These are phyloP conservation scores for Aurelia coerulea DNA, from an alignment of 30 jellyfish, hydroid and myxozoan species.

Conservation along the genomic window DNA sequence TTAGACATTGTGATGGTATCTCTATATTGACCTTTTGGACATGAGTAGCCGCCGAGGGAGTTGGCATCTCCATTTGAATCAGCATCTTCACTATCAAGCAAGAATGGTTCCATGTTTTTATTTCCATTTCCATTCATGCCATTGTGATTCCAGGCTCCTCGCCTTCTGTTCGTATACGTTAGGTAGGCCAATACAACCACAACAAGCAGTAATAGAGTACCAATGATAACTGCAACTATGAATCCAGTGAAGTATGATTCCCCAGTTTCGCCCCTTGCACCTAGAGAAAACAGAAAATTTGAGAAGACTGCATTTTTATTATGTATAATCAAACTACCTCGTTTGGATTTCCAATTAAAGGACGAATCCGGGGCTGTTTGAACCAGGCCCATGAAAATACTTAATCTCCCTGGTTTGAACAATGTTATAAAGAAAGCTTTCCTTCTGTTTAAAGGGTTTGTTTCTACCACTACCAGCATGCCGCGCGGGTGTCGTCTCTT, in stretches of 20 bases:
- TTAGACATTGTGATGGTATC: constrained; percentile 28
- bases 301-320: too few species aligned
- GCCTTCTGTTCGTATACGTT: not conserved
- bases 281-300: not conserved
- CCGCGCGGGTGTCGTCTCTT: too few species aligned
- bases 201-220: constrained; percentile 12
- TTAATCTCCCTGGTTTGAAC: too few species aligned
- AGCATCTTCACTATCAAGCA: constrained; percentile 45
- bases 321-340: too few species aligned
- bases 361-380: too few species aligned
- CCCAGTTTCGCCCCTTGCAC: not conserved
- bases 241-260: constrained; percentile 19
- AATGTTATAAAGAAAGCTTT: too few species aligned
- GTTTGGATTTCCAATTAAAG: too few species aligned
- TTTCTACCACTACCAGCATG: too few species aligned
- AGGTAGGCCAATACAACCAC: constrained; percentile 18
- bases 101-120: constrained; percentile 59
- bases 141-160: constrained; percentile 32
- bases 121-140: constrained; percentile 34
- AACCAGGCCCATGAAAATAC: too few species aligned
- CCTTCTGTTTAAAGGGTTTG: too few species aligned
- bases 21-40: constrained; percentile 21
- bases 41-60: constrained; percentile 34
- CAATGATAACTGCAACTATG: constrained; percentile 26
- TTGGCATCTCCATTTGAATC: constrained; percentile 19